Percentiles rank a stretch among this genome's conserved stretches.
These are phyloP conservation scores for Pseudopipra pipra DNA, from an alignment of 2,113 vertebrate genomes.

Conservation along the genomic window DNA sequence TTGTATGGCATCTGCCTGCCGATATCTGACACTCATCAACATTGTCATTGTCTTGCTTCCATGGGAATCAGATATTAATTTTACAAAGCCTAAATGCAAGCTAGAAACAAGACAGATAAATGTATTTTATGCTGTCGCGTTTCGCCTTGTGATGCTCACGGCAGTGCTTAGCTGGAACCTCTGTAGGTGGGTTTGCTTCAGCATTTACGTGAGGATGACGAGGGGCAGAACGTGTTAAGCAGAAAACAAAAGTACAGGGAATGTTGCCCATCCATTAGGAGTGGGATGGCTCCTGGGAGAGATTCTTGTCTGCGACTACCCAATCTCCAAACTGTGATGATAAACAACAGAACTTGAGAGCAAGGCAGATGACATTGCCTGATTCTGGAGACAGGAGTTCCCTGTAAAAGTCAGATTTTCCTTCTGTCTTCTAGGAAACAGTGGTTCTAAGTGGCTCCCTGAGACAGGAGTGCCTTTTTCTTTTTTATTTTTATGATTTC, in stretches of 20 bases:
- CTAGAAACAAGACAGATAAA: neutral
- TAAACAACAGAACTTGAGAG: constrained; percentile 15
- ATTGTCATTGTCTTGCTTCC: constrained; percentile 13
- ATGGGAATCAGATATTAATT: constrained; percentile 40
- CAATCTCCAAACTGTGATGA: neutral
- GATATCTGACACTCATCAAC: constrained; percentile 30
- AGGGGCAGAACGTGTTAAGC: neutral
- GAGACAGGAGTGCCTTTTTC: neutral
- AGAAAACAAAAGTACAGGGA: neutral
- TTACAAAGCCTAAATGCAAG: constrained; percentile 12
- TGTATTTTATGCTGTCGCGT: neutral
- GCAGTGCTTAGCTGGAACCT: neutral
- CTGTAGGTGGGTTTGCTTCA: constrained; percentile 1
- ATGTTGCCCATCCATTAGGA: constrained; percentile 14
- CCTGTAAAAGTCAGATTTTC: neutral
- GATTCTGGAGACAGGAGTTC: neutral
- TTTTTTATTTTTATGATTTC: neutral
- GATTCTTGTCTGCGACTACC: neutral
- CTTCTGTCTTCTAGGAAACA: neutral
- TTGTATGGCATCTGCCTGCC: neutral
- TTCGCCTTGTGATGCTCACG: neutral
- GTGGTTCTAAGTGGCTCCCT: neutral
- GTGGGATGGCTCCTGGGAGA: constrained; percentile 21
- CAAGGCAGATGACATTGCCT: neutral
- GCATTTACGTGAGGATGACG: neutral